A percentile compares a stretch with the other conserved stretches of the same genome.
These are phyloP conservation scores for Cerastoderma edule DNA, from an alignment of 2,888 invertebrate genomes.

Conservation along the genomic window DNA sequence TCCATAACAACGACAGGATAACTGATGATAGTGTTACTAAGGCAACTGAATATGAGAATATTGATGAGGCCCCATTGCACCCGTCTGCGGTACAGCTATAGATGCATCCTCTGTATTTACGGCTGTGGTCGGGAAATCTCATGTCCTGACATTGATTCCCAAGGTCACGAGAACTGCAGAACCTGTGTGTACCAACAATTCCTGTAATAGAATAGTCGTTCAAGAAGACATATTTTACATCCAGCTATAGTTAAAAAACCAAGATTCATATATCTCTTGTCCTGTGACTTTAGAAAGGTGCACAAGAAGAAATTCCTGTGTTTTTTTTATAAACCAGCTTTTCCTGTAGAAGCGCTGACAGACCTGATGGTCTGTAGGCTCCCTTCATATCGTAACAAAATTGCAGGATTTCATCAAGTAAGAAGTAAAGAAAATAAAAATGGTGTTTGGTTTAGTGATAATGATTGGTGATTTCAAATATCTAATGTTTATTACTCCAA, in stretches of 20 bases:
- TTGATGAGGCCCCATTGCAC: constrained; percentile 74
- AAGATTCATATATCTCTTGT: background rate
- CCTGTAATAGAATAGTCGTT: no score
- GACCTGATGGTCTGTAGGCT: no score
- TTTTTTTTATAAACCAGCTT: background rate
- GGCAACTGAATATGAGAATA: constrained; percentile 27
- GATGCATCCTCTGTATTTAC: constrained; percentile 83
- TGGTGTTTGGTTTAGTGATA: no score
- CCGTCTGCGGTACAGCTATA: constrained; percentile 81
- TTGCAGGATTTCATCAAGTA: no score
- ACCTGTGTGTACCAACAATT: constrained; percentile 83
- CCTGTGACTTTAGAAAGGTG: background rate
- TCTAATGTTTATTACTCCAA: no score
- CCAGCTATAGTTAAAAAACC: background rate
- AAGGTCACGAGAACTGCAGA: constrained; percentile 83
- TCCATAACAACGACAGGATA: constrained; percentile 29
- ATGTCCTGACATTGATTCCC: constrained; percentile 84
- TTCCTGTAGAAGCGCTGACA: no score
- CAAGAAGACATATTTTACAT: background rate
- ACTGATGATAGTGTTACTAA: constrained; percentile 27
- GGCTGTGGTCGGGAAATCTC: constrained; percentile 83
- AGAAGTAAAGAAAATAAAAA: no score
- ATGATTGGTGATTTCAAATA: no score
- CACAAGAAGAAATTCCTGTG: no score
- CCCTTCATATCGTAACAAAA: no score